Evolutionary conservation across 2,797 vertebrate species (phyloP), one percentile per base, ranked within the genome.

Genomic region (Coranthus polyacanthus): DNA sequence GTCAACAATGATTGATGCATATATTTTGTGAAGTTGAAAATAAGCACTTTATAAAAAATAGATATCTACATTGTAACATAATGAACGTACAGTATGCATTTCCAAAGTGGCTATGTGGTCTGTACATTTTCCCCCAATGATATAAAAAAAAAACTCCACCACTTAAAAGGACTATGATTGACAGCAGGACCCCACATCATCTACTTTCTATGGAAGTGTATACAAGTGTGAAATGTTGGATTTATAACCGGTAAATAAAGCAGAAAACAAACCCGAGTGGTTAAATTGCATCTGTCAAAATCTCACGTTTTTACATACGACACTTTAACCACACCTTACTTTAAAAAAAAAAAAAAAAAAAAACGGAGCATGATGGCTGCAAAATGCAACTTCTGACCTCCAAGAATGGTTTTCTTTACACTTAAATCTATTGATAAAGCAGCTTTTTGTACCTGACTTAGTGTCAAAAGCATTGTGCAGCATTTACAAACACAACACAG

Each of bases 1-100:
- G 45, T 37, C 55, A 83, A 66, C 61, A 84, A 61, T 60, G 68
- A 88, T 75, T 85, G 80, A 88, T 78, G 79, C 61, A 64, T 84
- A 75, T 41, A 81, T 82, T 83, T 79, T 81, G 69, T 88, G 85
- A 83, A 88, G 81, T 45, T 79, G 79, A 88, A 89, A 90, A 92
- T 82, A 70, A 84, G 84, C 86, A 85, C 80, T 85, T 92, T 91
- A 89, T 90, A 92, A 91, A 92, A 93, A 91, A 93, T 90, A 92
- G 83, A 91, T 90, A 87, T 92, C 89, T 93, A 92, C 89, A 92
- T 78, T 78, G 85, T 91, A 93, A 93, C 89, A 91, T 84, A 66
- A 89, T 86, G 67, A 88, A 79, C 39, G 42, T 79, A 82, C 49
- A 74, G 72, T 68, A 79, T 82, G 67, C 56, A 66, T 75, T 84